Percentiles rank a stretch among this genome's conserved stretches.
phyloP scores from a whole-genome alignment of 2,888 invertebrate species.

The Pseudanteris insignis region DNA sequence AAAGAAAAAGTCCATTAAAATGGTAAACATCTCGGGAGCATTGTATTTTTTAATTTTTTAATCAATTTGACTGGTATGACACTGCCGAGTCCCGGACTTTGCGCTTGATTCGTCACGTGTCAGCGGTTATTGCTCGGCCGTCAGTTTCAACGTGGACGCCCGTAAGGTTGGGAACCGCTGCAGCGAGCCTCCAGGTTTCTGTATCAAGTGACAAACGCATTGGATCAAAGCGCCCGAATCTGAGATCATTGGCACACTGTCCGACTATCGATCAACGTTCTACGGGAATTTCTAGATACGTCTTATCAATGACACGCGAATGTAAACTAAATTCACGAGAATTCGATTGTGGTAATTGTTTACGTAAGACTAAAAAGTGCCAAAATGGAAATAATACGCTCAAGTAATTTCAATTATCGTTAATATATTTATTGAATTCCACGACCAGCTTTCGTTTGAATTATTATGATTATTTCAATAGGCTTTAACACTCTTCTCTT shows the following conservation, averaged over 20 bases:
- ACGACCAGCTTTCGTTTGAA: too few relatives aligned
- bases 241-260: conserved; percentile 5
- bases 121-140: background rate
- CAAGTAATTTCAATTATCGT: too few relatives aligned
- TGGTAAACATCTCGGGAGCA: too few relatives aligned
- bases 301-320: conserved; percentile 3
- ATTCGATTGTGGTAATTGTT: conserved; percentile 5
- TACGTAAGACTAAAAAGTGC: too few relatives aligned
- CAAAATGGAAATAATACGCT: too few relatives aligned
- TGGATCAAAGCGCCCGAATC: conserved; percentile 6
- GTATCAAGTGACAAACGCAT: background rate
- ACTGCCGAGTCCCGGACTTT: conserved; percentile 5
- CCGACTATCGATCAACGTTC: conserved; percentile 5
- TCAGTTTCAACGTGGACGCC: background rate
- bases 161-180: conserved; percentile 1
- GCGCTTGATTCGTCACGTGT: conserved; percentile 9
- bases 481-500: too few relatives aligned
- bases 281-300: conserved; percentile 4
- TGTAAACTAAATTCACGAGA: conserved; percentile 1
- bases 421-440: too few relatives aligned
- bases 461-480: too few relatives aligned
- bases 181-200: conserved; percentile 8
- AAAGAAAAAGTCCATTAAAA: too few relatives aligned
- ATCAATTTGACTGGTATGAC: background rate
- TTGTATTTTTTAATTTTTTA: background rate